These are phyloP conservation scores for Elaeidobius kamerunicus DNA, from an alignment of 2,888 invertebrate species.

Conservation along the genomic window DNA sequence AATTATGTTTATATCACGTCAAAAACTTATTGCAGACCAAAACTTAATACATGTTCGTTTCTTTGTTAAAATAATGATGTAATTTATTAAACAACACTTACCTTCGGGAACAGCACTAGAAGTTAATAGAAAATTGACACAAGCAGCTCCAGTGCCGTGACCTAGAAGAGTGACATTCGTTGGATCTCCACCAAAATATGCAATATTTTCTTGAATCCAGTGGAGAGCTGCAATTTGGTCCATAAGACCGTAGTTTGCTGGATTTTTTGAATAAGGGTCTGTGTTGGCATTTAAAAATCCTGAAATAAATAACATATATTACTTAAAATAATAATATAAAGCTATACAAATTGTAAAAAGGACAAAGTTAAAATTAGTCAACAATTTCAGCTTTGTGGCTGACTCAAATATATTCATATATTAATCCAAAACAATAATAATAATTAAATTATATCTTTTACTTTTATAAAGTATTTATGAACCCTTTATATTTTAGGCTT, in stretches of 20 bases:
- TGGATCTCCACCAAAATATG: conserved; percentile 91
- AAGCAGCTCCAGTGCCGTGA: conserved; percentile 94
- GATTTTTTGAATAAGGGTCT: conserved; percentile 79
- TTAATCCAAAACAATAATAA: too few relatives aligned
- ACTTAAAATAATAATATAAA: too few relatives aligned
- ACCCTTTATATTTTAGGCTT: background rate
- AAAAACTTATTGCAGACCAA: background rate
- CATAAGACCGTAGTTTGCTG: conserved; percentile 97
- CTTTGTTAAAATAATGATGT: background rate
- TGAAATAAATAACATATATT: too few relatives aligned
- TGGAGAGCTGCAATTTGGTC: conserved; percentile 95
- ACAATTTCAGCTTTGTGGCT: too few relatives aligned
- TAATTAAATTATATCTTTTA: background rate
- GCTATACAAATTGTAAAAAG: too few relatives aligned
- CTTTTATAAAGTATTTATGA: background rate
- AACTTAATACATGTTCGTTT: background rate
- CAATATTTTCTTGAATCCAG: conserved; percentile 95
- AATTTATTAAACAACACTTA: conserved; percentile 48
- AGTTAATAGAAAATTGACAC: conserved; percentile 91
- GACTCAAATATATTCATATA: too few relatives aligned
- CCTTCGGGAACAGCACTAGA: conserved; percentile 92
- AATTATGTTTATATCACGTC: background rate
- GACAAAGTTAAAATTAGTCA: too few relatives aligned
- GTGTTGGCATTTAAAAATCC: conserved; percentile 88
- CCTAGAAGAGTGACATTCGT: conserved; percentile 91